Base-by-base conservation (phyloP, 2,888 invertebrate species). In the Pteria penguin region DNA sequence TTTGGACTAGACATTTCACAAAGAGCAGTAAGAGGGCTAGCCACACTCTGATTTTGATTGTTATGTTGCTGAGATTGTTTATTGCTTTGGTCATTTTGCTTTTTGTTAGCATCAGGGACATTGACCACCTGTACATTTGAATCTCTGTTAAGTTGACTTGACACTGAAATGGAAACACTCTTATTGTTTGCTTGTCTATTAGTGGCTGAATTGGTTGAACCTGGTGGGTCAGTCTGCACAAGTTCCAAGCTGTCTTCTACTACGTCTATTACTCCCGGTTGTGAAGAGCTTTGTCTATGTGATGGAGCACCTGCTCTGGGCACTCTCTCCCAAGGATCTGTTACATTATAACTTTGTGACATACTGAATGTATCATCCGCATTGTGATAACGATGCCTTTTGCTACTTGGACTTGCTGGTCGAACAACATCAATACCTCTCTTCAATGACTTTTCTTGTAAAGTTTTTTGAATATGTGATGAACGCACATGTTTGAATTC, bases 401-500 rank as follows among this genome's bases (percentile, higher is more conserved):
- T 77, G 26, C 65, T 57, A 36, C 68, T 69, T 24, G 76, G 76
- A 60, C 76, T 77, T 27, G 60, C 29, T 58, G 76, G 76, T n/a
- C 69, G 58, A 4, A 58, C 54, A 4, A 57, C 54, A 58, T 77
- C 76, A 14, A 68, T 58, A 36, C 22, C 57, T 54, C 76, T 68
- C 52, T 77, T 77, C 18, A 31, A 60, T 8, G 68, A 45, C 55
- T 70, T 69, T 8, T 79, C 77, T 8, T 76, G 70, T 27, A 73
- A 45, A 24, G 78, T 72, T 61, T 74, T 75, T 32, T 76, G 74
- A 54, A 82, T 55, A 1, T 75, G 76, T 54, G 82, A 75, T 11
- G 80, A 57, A 26, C 76, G 55, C 2, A 82, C 78, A 76, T 82
- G 82, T 33, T 71, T 71, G 68, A 82, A 80, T 66, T 80, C 82